Conservation (phyloP, 1,140 invertebrate species). For the Leptoteleia sp. region DNA sequence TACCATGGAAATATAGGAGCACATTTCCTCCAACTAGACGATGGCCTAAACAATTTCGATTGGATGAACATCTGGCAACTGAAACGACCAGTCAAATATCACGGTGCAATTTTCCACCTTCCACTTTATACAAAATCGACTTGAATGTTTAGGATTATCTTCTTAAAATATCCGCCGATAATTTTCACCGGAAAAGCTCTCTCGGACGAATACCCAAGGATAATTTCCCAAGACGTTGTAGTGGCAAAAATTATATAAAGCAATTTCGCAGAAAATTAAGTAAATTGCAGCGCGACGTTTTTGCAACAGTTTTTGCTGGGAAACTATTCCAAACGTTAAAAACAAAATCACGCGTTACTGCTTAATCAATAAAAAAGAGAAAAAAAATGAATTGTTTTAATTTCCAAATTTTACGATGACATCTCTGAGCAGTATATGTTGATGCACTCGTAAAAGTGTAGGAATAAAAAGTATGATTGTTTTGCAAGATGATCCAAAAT, state of each 20-base stretch:
- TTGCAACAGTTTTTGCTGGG: not conserved
- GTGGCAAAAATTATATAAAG: constrained; percentile 44
- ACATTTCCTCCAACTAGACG: constrained; percentile 30
- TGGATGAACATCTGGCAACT: constrained; percentile 60
- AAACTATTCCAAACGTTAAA: constrained; percentile 17
- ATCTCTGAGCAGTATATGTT: not conserved
- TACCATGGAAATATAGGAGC: constrained; percentile 23
- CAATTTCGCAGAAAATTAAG: constrained; percentile 56
- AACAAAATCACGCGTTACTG: constrained; percentile 4
- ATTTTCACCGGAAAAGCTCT: constrained; percentile 54
- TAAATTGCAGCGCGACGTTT: constrained; percentile 40
- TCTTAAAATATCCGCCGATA: constrained; percentile 58
- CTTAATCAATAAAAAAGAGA: too few species aligned
- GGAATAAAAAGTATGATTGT: constrained; percentile 40
- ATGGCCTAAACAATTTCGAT: constrained; percentile 60
- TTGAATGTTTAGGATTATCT: constrained; percentile 62
- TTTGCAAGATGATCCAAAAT: constrained; percentile 39
- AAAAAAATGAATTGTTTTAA: constrained; percentile 24
- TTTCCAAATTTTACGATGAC: constrained; percentile 18
- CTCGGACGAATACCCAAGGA: constrained; percentile 42
- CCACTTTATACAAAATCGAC: constrained; percentile 59
- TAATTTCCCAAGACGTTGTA: constrained; percentile 38
- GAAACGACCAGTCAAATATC: constrained; percentile 57
- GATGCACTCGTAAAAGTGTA: constrained; percentile 33
- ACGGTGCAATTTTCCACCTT: constrained; percentile 60